Evolutionary conservation across 2,797 vertebrate species (phyloP).

Genomic region (Meda fulgida): DNA sequence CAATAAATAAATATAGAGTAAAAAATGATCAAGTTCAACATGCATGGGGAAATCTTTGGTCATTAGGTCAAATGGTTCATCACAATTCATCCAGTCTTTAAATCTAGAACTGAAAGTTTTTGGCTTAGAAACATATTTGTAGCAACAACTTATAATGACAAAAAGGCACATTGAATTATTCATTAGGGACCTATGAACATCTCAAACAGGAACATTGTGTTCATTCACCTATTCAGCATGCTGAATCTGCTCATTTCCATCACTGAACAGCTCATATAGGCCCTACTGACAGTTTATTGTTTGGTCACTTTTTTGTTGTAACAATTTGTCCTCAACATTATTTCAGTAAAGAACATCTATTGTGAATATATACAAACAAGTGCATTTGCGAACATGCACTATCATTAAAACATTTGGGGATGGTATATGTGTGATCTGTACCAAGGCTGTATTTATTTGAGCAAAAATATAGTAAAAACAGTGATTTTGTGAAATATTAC

Average conservation of each 20-base stretch:
- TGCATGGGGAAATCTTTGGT: background rate
- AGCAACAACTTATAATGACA: background rate
- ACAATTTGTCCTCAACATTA: background rate
- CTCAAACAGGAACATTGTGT: conserved; percentile 23
- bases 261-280: background rate
- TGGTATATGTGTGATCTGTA: background rate
- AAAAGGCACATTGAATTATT: background rate
- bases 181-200: background rate
- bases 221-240: background rate
- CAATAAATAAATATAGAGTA: background rate
- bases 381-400: background rate
- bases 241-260: background rate
- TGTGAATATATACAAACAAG: background rate
- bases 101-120: background rate
- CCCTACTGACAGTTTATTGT: background rate
- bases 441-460: background rate
- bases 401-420: background rate
- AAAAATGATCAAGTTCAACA: background rate
- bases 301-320: background rate
- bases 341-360: background rate
- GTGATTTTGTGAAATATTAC: background rate
- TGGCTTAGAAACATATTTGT: background rate
- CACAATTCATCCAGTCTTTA: background rate
- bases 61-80: background rate
- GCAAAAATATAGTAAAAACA: background rate